phyloP scores from a whole-genome alignment of 2,888 invertebrate genomes.

The Cancer borealis region DNA sequence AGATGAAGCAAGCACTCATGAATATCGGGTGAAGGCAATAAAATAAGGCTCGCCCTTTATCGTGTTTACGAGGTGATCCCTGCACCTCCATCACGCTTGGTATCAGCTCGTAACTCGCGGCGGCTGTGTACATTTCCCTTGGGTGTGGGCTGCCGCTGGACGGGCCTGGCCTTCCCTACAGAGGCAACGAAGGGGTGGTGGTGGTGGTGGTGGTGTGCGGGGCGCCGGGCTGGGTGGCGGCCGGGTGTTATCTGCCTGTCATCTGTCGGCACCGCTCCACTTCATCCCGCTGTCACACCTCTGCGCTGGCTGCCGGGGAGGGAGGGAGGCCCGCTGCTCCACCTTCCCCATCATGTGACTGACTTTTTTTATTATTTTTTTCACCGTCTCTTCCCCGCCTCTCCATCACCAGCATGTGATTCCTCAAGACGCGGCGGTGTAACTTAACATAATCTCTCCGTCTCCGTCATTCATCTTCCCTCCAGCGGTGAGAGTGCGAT shows the following conservation, averaged over 20 bases:
- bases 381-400: neutral
- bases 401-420: constrained; percentile 26
- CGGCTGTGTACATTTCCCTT: neutral
- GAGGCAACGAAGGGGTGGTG: neutral
- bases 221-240: constrained; percentile 12
- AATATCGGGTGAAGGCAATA: constrained; percentile 12
- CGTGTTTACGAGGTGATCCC: constrained; percentile 4
- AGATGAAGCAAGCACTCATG: constrained; percentile 31
- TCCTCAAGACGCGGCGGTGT: neutral
- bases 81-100: neutral
- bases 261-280: constrained; percentile 47
- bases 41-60: constrained; percentile 10
- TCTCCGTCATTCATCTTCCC: neutral
- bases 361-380: constrained; percentile 6
- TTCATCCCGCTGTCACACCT: constrained; percentile 48
- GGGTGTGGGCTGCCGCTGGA: neutral
- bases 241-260: constrained; percentile 39
- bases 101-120: constrained; percentile 22
- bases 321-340: neutral
- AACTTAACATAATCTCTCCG: constrained; percentile 6
- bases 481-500: neutral
- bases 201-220: constrained; percentile 1
- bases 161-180: neutral
- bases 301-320: neutral
- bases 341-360: constrained; percentile 31